phyloP scores from a whole-genome alignment of 2,888 invertebrate species.

The Apamea epomidion region DNA sequence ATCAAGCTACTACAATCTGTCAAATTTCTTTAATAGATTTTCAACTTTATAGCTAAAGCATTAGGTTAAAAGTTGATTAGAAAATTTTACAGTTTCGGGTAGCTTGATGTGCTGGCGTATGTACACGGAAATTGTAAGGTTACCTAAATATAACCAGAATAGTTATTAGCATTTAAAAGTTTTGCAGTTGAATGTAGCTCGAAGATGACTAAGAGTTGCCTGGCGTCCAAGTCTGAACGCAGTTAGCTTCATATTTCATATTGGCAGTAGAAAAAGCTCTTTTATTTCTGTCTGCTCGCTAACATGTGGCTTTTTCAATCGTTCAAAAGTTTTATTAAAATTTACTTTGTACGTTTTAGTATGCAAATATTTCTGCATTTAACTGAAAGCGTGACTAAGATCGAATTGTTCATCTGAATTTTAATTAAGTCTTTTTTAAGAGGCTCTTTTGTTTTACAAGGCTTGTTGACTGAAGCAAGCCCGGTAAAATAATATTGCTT shows the following conservation, averaged over 20 bases:
- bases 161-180: conserved; percentile 59
- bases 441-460: conserved; percentile 30
- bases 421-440: conserved; percentile 31
- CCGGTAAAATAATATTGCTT: conserved; percentile 16
- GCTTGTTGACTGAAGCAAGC: conserved; percentile 12
- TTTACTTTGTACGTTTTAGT: conserved; percentile 52
- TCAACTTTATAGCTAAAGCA: too few relatives aligned
- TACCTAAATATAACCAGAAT: conserved; percentile 7
- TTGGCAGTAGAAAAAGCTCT: conserved; percentile 71
- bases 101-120: too few relatives aligned
- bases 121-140: not conserved
- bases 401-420: conserved; percentile 26
- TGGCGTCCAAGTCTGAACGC: conserved; percentile 74
- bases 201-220: conserved; percentile 76
- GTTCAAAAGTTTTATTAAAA: conserved; percentile 70
- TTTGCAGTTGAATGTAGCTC: conserved; percentile 67
- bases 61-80: too few relatives aligned
- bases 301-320: conserved; percentile 77
- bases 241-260: conserved; percentile 84
- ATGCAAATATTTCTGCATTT: conserved; percentile 49
- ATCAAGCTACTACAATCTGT: too few relatives aligned
- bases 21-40: too few relatives aligned
- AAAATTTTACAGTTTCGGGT: too few relatives aligned
- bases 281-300: conserved; percentile 84
- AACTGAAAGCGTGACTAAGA: conserved; percentile 17